These are phyloP conservation scores for Takifugu flavidus DNA, from an alignment of 2,113 vertebrate species.

Conservation along the genomic window DNA sequence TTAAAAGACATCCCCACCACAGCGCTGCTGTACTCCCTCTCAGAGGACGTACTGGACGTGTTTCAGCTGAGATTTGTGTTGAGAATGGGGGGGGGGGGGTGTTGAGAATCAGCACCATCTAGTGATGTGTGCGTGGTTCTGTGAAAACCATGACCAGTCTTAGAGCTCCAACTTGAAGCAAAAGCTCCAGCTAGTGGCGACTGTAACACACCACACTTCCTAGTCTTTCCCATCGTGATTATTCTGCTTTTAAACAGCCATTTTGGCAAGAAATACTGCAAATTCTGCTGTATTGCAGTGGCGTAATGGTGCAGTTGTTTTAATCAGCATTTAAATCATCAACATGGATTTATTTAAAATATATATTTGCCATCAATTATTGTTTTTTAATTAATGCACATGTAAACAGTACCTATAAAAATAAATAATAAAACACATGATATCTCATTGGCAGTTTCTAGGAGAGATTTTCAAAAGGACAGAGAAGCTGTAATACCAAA, in stretches of 20 bases:
- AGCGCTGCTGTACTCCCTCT: too few relatives aligned
- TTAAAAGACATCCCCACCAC: too few relatives aligned
- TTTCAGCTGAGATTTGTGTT: too few relatives aligned
- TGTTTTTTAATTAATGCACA: too few relatives aligned
- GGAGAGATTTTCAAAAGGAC: conserved; percentile 84
- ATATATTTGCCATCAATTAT: too few relatives aligned
- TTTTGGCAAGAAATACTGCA: neutral
- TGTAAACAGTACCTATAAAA: too few relatives aligned
- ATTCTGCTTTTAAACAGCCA: neutral
- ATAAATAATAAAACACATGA: too few relatives aligned
- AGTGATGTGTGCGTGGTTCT: conserved; percentile 30
- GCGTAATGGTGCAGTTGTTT: too few relatives aligned
- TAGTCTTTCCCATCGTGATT: neutral
- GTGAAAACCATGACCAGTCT: neutral
- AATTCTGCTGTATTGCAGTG: too few relatives aligned
- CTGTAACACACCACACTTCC: neutral
- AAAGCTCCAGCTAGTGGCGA: conserved; percentile 44
- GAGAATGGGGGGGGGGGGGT: neutral
- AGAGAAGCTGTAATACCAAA: conserved; percentile 67
- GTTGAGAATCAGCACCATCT: conserved; percentile 11
- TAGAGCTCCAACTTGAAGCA: conserved; percentile 5
- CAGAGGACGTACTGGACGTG: too few relatives aligned
- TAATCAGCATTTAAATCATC: too few relatives aligned
- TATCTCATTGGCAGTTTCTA: conserved; percentile 63
- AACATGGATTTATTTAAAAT: too few relatives aligned